Evolutionary conservation across 2,113 vertebrate species (phyloP).

Genomic region (Tragelaphus scriptus): DNA sequence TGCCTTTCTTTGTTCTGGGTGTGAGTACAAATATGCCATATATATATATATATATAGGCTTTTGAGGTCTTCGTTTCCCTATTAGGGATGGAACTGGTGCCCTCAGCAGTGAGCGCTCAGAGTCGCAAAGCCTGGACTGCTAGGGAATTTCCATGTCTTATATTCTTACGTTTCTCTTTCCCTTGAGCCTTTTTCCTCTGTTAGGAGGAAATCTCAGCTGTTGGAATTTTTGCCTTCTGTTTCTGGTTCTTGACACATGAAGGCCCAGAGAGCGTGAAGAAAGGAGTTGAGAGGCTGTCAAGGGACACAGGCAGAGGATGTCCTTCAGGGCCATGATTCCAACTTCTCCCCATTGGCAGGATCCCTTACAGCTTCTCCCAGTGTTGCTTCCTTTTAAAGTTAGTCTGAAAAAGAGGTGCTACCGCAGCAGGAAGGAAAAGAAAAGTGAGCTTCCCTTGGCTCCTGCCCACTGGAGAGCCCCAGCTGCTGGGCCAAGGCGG

Average conservation of each 20-base stretch:
- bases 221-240: neutral
- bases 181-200: neutral
- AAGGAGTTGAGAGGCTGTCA: neutral
- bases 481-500: neutral
- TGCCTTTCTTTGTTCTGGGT: neutral
- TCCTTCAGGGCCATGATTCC: neutral
- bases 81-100: neutral
- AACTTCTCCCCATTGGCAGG: neutral
- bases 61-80: neutral
- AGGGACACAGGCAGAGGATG: too few relatives aligned
- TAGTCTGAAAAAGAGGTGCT: neutral
- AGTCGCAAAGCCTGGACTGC: neutral
- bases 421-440: neutral
- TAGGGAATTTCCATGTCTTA: neutral
- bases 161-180: neutral
- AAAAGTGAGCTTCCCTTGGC: constrained; percentile 7
- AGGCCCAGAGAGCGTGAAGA: neutral
- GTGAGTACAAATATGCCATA: neutral
- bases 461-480: neutral
- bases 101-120: neutral
- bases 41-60: neutral
- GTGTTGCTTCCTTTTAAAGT: neutral
- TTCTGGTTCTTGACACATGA: neutral
- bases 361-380: neutral
- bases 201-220: neutral